Evolutionary conservation across 2,113 vertebrate species (phyloP), one percentile per base, ranked within the genome.

Genomic region (Malaclemys terrapin): DNA sequence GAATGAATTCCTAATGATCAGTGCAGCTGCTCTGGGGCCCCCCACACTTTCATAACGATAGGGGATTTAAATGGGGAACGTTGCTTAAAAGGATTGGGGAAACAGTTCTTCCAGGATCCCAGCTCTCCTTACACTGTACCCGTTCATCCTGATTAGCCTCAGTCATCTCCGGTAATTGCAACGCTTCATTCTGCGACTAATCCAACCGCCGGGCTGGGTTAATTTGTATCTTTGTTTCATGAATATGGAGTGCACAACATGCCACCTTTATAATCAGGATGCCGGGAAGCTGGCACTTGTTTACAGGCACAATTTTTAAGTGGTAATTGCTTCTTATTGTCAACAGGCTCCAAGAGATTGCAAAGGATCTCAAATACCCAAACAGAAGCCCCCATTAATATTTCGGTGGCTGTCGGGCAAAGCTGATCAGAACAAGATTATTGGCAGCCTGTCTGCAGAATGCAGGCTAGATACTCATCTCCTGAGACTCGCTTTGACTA

Each of bases 1-100:
- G 47, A 72, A 72, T 88, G 86, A 84, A 88, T 87, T 87, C 75
- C 65, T 92, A 92, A 92, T 92, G 91, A 92, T 79, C 75, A 56
- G 75, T 81, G 91, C 91, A 92, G 91, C 91, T 92, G 91, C 81
- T 80, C 45, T 27, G 3, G 86, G 81, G 57, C 81, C 91, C 81
- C 86, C 83, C 72, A 35, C 53, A 56, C 75, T 80, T 92, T 84
- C 84, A 13, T 47, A 87, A 80, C 50, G 86, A 49, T 25, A 25
- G 88, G 57, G 14, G 38, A 69, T 84, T 83, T 88, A 80, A 84
- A 92, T 0, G 27, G n/a, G 83, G 75, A 82, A 84, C 1, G 38
- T 69, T 47, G 53, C 72, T 54, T 17, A 88, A 78, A 88, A 42
- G 80, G 56, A 80, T 52, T 69, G 86, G n/a, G 54, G 52, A 87